phyloP scores from a whole-genome alignment of 1,140 invertebrate species.

The Zaprionus inermis region DNA sequence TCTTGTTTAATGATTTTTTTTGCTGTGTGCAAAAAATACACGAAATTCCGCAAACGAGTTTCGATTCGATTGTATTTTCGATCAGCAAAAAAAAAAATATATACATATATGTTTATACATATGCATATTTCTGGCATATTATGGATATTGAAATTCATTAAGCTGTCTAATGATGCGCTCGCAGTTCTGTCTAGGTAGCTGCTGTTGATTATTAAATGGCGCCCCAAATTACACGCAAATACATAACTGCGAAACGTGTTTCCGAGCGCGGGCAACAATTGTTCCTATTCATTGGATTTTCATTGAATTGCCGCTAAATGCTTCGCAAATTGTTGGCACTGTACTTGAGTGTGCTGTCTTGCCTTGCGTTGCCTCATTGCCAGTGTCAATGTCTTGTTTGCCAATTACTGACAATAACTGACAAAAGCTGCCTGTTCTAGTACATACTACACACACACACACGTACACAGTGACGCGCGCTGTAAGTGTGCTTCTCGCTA shows the following conservation, averaged over 20 bases:
- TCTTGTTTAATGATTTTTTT: constrained; percentile 39
- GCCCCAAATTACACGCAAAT: constrained; percentile 33
- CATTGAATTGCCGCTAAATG: constrained; percentile 16
- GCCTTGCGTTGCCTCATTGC: constrained; percentile 27
- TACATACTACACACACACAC: background rate
- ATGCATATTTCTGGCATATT: constrained; percentile 19
- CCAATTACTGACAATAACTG: background rate
- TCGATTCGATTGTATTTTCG: background rate
- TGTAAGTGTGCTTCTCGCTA: background rate
- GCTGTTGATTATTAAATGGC: constrained; percentile 43
- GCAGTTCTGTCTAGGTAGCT: background rate
- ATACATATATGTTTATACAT: constrained; percentile 10
- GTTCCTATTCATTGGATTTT: constrained; percentile 18
- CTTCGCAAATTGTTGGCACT: constrained; percentile 9
- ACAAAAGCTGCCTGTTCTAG: background rate
- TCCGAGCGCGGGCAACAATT: constrained; percentile 4
- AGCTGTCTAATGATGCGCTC: constrained; percentile 39
- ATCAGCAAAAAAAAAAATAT: background rate
- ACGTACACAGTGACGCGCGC: background rate
- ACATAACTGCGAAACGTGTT: constrained; percentile 31
- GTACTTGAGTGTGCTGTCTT: constrained; percentile 10
- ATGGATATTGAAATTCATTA: constrained; percentile 36
- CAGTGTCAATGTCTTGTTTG: constrained; percentile 37
- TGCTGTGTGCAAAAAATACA: constrained; percentile 2
- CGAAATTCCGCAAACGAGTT: constrained; percentile 46